Evolutionary conservation across 2,888 invertebrate species (phyloP), one percentile per base, ranked within the genome.

Genomic region (Rhamnusium bicolor): DNA sequence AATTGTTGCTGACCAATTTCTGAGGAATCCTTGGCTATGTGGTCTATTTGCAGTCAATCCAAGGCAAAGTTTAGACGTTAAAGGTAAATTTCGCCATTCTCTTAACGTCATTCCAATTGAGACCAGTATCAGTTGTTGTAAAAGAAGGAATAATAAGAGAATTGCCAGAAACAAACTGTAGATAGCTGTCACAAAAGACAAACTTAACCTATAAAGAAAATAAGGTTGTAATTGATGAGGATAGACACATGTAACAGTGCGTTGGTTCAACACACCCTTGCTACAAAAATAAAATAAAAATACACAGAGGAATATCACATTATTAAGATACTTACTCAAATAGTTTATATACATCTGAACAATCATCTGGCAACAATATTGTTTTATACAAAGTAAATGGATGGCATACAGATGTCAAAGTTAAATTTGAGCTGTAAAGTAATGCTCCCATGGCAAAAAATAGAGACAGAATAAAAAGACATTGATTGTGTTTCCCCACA

Each of bases 361-460:
- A 97, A 86, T 96, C 94, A 84, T 94, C 93, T 1, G 96, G 96
- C 80, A 96, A 85, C 40, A 96, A 90, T 79, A 97, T 89, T 63
- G 91, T 89, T 62, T 91, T 92, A 82, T 92, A 90, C 49, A 93
- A 88, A 82, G 91, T 90, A 82, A 92, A 92, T 0, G 96, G 96
- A 87, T 95, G 95, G 84, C 97, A 96, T 0, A 97, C 92, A n/a
- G 96, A 94, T 0, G 96, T 96, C 79, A 97, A 88, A 1, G 95
- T 94, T 63, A 97, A 89, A 87, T 96, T 94, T 3, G 94, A 92
- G 54, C 95, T 95, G 86, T 94, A 93, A 51, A 93, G 82, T 66
- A 96, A 88, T 24, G 94, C 92, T 14, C 90, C 89, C 67, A 94
- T 89, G 4, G 93, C 92, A 81, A 92, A 91, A 60, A 92, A 82